Percentiles rank a stretch among this genome's conserved stretches.
Conservation (phyloP, 2,797 vertebrate genomes). For the Taenioides sp. region DNA sequence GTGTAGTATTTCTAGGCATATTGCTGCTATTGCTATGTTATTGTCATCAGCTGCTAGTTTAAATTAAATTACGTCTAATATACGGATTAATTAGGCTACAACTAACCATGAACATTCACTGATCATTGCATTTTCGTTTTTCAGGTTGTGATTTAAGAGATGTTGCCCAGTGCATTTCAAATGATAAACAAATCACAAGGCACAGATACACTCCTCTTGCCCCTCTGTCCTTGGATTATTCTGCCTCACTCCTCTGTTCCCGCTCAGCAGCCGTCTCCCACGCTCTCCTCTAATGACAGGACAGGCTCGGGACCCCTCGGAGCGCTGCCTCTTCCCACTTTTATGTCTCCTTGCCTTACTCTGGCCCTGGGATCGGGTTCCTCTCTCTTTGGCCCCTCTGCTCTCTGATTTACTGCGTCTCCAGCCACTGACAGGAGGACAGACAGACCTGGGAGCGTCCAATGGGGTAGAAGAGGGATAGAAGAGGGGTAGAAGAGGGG, state of each 20-base stretch:
- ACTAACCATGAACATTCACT: no score
- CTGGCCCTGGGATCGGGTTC: slow-evolving; percentile 60
- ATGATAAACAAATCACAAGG: no score
- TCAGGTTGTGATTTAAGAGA: no score
- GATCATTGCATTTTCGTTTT: no score
- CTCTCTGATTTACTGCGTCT: slow-evolving; percentile 77
- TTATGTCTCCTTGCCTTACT: slow-evolving; percentile 68
- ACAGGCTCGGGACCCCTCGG: slow-evolving; percentile 32
- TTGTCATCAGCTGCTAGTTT: no score
- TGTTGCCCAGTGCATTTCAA: no score
- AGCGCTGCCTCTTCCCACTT: slow-evolving; percentile 55
- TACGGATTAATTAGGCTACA: no score
- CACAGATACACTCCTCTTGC: no score
- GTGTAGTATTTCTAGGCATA: no score
- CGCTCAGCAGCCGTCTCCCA: slow-evolving; percentile 46
- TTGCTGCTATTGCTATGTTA: no score
- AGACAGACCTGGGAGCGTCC: slow-evolving; percentile 39
- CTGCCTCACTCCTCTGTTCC: not conserved
- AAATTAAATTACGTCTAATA: no score
- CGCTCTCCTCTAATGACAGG: slow-evolving; percentile 54
- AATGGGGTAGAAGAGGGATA: slow-evolving; percentile 3
- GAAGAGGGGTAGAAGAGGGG: slow-evolving; percentile 11
- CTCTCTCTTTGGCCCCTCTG: slow-evolving; percentile 45
- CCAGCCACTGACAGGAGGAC: slow-evolving; percentile 44
- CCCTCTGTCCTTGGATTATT: not conserved